phyloP scores from a whole-genome alignment of 1,140 invertebrate genomes.

The Brachionus calyciflorus region DNA sequence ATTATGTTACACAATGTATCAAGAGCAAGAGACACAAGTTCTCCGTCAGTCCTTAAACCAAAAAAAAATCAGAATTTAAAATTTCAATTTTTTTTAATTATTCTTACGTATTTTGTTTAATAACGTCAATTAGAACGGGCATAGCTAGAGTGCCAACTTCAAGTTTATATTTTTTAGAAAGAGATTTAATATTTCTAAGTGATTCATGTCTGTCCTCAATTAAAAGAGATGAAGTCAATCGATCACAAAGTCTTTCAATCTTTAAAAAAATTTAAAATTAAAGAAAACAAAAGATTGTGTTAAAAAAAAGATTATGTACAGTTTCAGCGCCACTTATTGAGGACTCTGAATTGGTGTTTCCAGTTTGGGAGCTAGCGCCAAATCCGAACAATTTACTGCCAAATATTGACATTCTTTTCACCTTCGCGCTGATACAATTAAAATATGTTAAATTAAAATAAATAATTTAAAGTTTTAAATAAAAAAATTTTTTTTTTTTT shows the following conservation, averaged over 20 bases:
- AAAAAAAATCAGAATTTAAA: background rate
- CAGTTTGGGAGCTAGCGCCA: background rate
- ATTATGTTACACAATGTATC: slow-evolving; percentile 45
- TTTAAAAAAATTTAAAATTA: too few species aligned
- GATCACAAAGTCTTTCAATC: slow-evolving; percentile 87
- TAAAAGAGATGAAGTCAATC: slow-evolving; percentile 83
- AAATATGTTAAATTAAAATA: too few species aligned
- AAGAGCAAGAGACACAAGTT: slow-evolving; percentile 12
- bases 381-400: slow-evolving; percentile 35
- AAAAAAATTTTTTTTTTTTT: too few species aligned
- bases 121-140: slow-evolving; percentile 71
- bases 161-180: slow-evolving; percentile 81
- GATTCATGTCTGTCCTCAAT: slow-evolving; percentile 92
- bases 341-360: background rate
- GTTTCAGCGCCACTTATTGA: slow-evolving; percentile 28
- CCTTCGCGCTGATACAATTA: too few species aligned
- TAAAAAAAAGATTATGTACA: too few species aligned
- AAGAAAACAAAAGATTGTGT: too few species aligned
- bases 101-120: slow-evolving; percentile 61
- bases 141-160: slow-evolving; percentile 94
- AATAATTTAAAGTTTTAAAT: too few species aligned
- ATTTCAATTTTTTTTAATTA: slow-evolving; percentile 3
- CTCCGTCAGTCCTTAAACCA: slow-evolving; percentile 42
- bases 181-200: slow-evolving; percentile 84
- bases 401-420: slow-evolving; percentile 46